Evolutionary conservation across 2,113 vertebrate species (phyloP).

Genomic region (Trematomus loennbergii): DNA sequence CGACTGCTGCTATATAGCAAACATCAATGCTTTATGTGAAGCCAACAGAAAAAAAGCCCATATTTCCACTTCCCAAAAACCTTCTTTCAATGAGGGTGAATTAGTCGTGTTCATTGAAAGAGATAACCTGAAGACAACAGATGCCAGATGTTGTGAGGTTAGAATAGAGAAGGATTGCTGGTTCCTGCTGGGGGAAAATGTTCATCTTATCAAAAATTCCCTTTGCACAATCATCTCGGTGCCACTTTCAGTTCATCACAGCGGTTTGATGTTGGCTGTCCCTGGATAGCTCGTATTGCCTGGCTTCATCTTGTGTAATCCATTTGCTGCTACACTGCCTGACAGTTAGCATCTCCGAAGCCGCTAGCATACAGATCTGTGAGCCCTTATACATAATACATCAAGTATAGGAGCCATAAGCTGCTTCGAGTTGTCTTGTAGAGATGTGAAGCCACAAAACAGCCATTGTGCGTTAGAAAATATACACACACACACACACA

Average conservation of each 20-base stretch:
- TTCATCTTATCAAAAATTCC: slow-evolving; percentile 51
- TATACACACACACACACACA: neutral
- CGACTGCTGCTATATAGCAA: neutral
- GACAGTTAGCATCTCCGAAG: slow-evolving; percentile 56
- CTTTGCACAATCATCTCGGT: slow-evolving; percentile 22
- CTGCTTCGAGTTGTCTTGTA: slow-evolving; percentile 7
- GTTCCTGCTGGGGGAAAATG: slow-evolving; percentile 18
- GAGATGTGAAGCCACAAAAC: slow-evolving; percentile 7
- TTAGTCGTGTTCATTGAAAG: slow-evolving; percentile 28
- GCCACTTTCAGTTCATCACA: slow-evolving; percentile 36
- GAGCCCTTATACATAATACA: slow-evolving; percentile 62
- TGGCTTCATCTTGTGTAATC: slow-evolving; percentile 52
- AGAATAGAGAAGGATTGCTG: neutral
- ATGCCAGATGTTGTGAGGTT: slow-evolving; percentile 11
- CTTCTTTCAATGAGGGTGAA: slow-evolving; percentile 13
- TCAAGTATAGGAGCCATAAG: slow-evolving; percentile 57
- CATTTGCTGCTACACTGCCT: slow-evolving; percentile 48
- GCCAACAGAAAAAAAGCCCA: accelerated
- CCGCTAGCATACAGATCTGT: slow-evolving; percentile 44
- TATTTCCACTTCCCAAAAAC: neutral
- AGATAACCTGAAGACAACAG: slow-evolving; percentile 8
- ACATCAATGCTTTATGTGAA: slow-evolving; percentile 10
- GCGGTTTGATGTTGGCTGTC: slow-evolving; percentile 38
- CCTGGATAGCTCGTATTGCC: slow-evolving; percentile 42
- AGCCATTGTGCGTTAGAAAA: neutral